Conservation (phyloP, 2,888 invertebrate genomes). For the Torymus texanus region DNA sequence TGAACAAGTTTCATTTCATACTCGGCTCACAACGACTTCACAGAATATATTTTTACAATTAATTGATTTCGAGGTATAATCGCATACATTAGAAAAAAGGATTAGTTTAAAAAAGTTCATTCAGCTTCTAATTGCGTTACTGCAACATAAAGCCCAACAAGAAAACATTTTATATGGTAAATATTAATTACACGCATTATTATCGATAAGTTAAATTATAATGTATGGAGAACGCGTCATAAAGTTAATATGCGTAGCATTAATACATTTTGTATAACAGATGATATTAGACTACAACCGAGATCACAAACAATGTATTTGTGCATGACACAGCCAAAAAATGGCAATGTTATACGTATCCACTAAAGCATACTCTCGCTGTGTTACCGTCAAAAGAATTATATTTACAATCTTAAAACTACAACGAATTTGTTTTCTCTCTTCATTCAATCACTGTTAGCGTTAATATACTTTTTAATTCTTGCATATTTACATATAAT, state of each 20-base stretch:
- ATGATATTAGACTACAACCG: slow-evolving; percentile 61
- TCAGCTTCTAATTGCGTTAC: slow-evolving; percentile 26
- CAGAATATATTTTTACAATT: slow-evolving; percentile 33
- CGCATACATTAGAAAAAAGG: slow-evolving; percentile 26
- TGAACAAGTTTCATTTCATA: slow-evolving; percentile 40
- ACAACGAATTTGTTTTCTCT: slow-evolving; percentile 37
- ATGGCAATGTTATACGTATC: slow-evolving; percentile 51
- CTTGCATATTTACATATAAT: slow-evolving; percentile 54
- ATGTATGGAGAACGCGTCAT: slow-evolving; percentile 23
- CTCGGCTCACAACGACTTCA: slow-evolving; percentile 33
- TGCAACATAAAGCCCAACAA: slow-evolving; percentile 36
- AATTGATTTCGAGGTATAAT: slow-evolving; percentile 30
- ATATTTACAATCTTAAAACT: slow-evolving; percentile 54
- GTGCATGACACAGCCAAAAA: slow-evolving; percentile 63
- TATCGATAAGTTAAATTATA: slow-evolving; percentile 24
- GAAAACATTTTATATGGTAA: slow-evolving; percentile 6
- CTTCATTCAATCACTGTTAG: slow-evolving; percentile 28
- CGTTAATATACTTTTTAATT: slow-evolving; percentile 41
- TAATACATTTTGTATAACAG: slow-evolving; percentile 57
- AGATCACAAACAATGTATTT: slow-evolving; percentile 66
- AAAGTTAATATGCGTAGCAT: slow-evolving; percentile 37
- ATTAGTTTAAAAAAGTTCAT: slow-evolving; percentile 35
- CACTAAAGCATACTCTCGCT: slow-evolving; percentile 42
- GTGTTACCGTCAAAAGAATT: slow-evolving; percentile 43
- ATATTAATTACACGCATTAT: slow-evolving; percentile 37